Percentiles rank a stretch among this genome's conserved stretches.
These are phyloP conservation scores for Phaenicophaeus curvirostris DNA, from an alignment of 2,797 vertebrate genomes.

Conservation along the genomic window DNA sequence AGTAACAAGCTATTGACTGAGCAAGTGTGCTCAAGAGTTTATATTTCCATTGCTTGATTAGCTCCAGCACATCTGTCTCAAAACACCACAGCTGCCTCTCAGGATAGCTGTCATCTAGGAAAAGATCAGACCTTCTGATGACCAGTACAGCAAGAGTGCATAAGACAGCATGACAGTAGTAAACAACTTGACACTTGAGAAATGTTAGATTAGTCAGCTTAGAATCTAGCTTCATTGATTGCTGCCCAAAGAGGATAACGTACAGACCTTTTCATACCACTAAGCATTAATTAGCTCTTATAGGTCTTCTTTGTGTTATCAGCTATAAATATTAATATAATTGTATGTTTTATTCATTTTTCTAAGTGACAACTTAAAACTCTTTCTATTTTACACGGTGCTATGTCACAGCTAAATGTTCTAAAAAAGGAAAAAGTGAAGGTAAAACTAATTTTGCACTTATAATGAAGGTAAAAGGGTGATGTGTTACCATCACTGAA, in stretches of 20 bases:
- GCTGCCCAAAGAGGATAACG: neutral
- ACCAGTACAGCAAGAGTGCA: neutral
- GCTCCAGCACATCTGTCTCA: neutral
- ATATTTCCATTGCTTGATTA: neutral
- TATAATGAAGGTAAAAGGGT: neutral
- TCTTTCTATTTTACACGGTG: neutral
- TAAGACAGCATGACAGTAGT: neutral
- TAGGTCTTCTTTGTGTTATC: neutral
- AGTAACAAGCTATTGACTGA: neutral
- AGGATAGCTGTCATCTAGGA: neutral
- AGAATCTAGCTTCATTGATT: neutral
- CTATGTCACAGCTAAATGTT: neutral
- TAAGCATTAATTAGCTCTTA: slow-evolving; percentile 34
- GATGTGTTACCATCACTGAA: neutral
- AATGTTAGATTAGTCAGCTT: neutral
- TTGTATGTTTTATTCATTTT: slow-evolving; percentile 19
- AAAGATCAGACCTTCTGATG: neutral
- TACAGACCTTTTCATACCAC: neutral
- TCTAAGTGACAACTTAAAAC: neutral
- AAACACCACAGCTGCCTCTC: neutral
- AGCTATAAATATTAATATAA: slow-evolving; percentile 41
- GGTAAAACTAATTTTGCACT: neutral
- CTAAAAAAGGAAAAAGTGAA: neutral
- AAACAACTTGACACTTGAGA: neutral
- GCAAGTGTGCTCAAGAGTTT: neutral